A percentile compares a stretch with the other conserved stretches of the same genome.
phyloP scores from a whole-genome alignment of 2,113 vertebrate genomes.

The Alligator mississippiensis region DNA sequence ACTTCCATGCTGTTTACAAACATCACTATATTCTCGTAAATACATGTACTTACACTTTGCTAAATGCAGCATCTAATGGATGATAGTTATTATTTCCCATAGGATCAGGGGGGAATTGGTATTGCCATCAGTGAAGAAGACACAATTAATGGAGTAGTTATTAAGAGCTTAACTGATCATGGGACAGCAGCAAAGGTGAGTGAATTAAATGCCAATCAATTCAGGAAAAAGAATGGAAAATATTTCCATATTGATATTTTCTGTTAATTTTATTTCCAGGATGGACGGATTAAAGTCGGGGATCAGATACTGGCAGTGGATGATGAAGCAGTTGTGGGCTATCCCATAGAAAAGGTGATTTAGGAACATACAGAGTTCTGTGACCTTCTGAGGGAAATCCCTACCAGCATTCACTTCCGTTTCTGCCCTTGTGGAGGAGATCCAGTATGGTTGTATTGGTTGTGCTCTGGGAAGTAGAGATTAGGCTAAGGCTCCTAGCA shows the following conservation, averaged over 20 bases:
- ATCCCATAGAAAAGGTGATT: slow-evolving; percentile 88
- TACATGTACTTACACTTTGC: not conserved
- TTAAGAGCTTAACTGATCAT: slow-evolving; percentile 86
- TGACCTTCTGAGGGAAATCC: not conserved
- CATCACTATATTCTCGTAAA: not conserved
- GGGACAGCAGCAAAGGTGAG: slow-evolving; percentile 83
- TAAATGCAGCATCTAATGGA: not conserved
- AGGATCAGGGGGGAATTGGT: slow-evolving; percentile 89
- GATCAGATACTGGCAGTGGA: slow-evolving; percentile 88
- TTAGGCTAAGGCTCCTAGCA: not conserved
- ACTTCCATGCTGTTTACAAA: not conserved
- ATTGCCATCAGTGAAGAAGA: slow-evolving; percentile 88
- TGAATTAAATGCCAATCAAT: not conserved
- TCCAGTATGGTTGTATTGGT: not conserved
- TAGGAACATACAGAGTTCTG: slow-evolving; percentile 3
- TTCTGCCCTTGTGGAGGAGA: not conserved
- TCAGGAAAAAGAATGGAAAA: not conserved
- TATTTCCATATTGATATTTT: not conserved
- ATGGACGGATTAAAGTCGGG: slow-evolving; percentile 85
- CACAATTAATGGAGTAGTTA: slow-evolving; percentile 79
- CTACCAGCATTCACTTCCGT: not conserved
- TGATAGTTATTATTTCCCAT: not conserved
- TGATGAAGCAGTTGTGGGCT: slow-evolving; percentile 85
- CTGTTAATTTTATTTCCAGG: slow-evolving; percentile 75
- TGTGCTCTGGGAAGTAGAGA: not conserved